Percentiles rank a stretch among this genome's conserved stretches.
Evolutionary conservation across 2,888 invertebrate species (phyloP).

Genomic region (Scaptomyza flava): DNA sequence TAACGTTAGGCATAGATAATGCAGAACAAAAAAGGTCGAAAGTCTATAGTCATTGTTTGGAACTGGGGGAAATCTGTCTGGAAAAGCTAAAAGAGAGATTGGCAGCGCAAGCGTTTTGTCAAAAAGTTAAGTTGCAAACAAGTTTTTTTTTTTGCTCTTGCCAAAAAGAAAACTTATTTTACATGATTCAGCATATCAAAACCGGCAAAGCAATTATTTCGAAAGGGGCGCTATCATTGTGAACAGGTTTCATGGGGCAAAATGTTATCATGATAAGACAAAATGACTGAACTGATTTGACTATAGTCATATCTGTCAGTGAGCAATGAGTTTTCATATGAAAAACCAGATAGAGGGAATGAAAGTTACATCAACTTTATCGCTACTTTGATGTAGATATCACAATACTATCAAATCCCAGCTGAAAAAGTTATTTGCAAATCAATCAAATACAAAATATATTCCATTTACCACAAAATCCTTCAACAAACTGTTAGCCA

Average conservation of each 20-base stretch:
- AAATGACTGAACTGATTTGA: conserved; percentile 20
- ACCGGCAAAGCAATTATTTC: conserved; percentile 65
- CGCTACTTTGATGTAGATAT: neutral
- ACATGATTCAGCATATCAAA: conserved; percentile 69
- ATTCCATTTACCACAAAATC: conserved; percentile 32
- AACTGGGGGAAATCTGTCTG: conserved; percentile 21
- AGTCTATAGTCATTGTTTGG: conserved; percentile 49
- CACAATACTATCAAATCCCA: conserved; percentile 1
- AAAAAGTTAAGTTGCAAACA: conserved; percentile 62
- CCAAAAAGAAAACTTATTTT: conserved; percentile 72
- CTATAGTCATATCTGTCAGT: conserved; percentile 14
- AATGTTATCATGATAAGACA: conserved; percentile 38
- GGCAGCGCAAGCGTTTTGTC: conserved; percentile 59
- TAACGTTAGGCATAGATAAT: conserved; percentile 62
- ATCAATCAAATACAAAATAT: conserved; percentile 43
- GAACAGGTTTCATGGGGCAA: conserved; percentile 1
- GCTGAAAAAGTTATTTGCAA: conserved; percentile 22
- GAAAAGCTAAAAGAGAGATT: conserved; percentile 19
- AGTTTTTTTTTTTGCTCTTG: conserved; percentile 24
- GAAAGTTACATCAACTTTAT: neutral
- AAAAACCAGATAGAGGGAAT: neutral
- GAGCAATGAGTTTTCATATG: conserved; percentile 17
- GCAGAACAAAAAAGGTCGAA: conserved; percentile 39
- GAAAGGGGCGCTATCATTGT: conserved; percentile 65
- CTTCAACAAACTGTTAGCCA: conserved; percentile 15